Conservation (phyloP, 2,113 vertebrate species). For the Cyprinus carpio region DNA sequence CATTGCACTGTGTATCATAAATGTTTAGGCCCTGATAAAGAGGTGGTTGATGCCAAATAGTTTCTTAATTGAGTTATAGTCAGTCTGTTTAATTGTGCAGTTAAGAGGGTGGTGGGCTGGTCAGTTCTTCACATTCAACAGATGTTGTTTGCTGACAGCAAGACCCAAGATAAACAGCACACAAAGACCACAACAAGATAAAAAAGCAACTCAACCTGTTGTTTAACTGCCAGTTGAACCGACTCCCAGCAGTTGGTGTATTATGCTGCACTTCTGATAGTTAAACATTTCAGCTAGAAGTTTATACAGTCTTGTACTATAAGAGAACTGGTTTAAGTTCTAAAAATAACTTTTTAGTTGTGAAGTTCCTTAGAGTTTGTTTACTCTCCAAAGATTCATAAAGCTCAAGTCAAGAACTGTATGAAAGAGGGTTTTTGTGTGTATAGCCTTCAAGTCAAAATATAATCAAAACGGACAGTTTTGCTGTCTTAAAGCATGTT, state of each 20-base stretch:
- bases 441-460: neutral
- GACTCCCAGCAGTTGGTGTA: constrained; percentile 30
- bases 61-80: constrained; percentile 42
- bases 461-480: neutral
- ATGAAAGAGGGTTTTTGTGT: neutral
- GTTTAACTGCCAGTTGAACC: constrained; percentile 60
- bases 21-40: neutral
- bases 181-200: constrained; percentile 61
- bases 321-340: neutral
- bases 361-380: neutral
- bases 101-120: constrained; percentile 47
- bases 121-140: constrained; percentile 45
- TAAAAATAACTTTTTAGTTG: neutral
- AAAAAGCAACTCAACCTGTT: constrained; percentile 61
- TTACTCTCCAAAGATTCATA: neutral
- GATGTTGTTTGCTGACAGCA: constrained; percentile 58
- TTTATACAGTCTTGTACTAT: neutral
- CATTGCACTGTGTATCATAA: neutral
- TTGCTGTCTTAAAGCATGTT: neutral
- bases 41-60: constrained; percentile 69
- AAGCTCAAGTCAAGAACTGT: neutral
- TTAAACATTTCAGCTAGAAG: neutral
- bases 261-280: too few relatives aligned
- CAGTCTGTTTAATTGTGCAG: constrained; percentile 29
- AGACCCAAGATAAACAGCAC: constrained; percentile 55